phyloP scores from a whole-genome alignment of 2,797 vertebrate species.

The Thunnus albacares region DNA sequence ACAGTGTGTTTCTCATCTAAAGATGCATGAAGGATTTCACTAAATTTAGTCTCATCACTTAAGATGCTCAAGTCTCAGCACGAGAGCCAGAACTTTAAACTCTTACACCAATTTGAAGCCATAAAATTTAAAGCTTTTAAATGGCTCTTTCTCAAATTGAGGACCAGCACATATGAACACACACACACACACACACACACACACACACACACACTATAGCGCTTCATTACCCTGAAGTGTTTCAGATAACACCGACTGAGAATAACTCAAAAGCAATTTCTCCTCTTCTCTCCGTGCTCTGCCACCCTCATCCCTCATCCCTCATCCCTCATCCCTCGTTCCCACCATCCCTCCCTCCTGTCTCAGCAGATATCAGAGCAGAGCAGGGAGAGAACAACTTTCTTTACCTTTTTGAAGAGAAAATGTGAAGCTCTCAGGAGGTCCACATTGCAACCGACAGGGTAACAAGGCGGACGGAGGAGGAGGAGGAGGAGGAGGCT shows the following conservation, averaged over 20 bases:
- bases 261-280: conserved; percentile 61
- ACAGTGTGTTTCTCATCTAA: not conserved
- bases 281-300: conserved; percentile 3
- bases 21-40: conserved; percentile 11
- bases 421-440: conserved; percentile 53
- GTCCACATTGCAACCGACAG: conserved; percentile 31
- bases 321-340: conserved; percentile 36
- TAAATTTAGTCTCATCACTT: conserved; percentile 8
- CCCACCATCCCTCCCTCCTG: conserved; percentile 42
- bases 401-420: conserved; percentile 46
- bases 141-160: conserved; percentile 15
- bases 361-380: conserved; percentile 61
- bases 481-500: not conserved
- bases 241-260: conserved; percentile 64
- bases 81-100: conserved; percentile 29
- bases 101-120: not conserved
- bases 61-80: not conserved
- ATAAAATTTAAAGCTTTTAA: conserved; percentile 12
- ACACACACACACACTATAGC: not conserved
- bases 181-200: conserved; percentile 21
- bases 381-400: conserved; percentile 36
- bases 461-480: conserved; percentile 31
- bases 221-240: conserved; percentile 59
- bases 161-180: conserved; percentile 11
- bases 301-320: not conserved